phyloP scores from a whole-genome alignment of 2,797 vertebrate genomes.

The Takifugu ocellatus region DNA sequence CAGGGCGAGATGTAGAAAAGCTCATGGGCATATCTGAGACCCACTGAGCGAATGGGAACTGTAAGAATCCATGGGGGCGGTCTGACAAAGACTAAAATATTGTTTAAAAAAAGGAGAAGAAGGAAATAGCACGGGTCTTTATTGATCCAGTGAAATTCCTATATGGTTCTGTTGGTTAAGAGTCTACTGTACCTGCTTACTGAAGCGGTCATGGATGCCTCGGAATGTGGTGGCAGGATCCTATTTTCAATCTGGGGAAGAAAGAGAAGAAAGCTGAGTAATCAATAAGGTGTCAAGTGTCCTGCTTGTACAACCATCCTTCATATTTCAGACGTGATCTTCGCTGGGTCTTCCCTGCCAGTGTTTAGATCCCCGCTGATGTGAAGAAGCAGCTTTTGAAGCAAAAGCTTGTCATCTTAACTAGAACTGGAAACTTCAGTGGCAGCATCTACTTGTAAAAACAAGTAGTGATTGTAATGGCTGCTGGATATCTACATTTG shows the following conservation, averaged over 20 bases:
- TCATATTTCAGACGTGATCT: constrained; percentile 3
- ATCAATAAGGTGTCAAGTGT: constrained; percentile 7
- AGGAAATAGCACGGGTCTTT: constrained; percentile 23
- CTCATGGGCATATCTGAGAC: constrained; percentile 1
- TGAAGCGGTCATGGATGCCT: constrained; percentile 32
- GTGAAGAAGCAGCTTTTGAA: too few species aligned
- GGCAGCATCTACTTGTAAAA: neutral
- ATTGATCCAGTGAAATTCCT: constrained; percentile 18
- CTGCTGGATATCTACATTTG: constrained; percentile 19
- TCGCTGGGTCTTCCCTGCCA: neutral
- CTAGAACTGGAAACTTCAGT: constrained; percentile 6
- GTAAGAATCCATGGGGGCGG: constrained; percentile 1
- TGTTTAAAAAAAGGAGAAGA: constrained; percentile 13
- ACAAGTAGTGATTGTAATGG: neutral
- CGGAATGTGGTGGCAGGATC: constrained; percentile 23
- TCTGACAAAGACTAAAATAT: constrained; percentile 28
- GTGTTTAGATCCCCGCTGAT: neutral
- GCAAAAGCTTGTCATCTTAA: neutral
- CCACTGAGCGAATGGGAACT: constrained; percentile 8
- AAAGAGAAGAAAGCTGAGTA: constrained; percentile 13
- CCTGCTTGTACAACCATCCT: neutral
- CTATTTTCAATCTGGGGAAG: constrained; percentile 41
- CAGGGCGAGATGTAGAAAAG: constrained; percentile 22
- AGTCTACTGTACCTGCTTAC: constrained; percentile 56
- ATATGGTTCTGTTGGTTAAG: constrained; percentile 17